Conservation (phyloP, 2,888 invertebrate species). For the Platycheirus rosarum region DNA sequence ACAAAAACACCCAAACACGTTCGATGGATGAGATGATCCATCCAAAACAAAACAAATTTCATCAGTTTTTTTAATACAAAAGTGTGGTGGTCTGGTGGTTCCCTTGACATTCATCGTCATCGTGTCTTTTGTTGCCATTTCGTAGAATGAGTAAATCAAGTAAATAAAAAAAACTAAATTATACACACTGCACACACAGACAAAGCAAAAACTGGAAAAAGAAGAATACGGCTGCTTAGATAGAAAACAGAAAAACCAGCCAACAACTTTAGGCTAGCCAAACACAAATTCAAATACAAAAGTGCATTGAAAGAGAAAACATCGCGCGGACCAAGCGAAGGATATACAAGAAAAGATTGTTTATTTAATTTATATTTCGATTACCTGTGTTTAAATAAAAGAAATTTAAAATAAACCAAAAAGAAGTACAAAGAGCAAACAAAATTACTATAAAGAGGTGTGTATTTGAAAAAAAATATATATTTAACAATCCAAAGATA, state of each 20-base stretch:
- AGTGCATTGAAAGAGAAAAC: conserved; percentile 69
- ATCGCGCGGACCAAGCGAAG: conserved; percentile 28
- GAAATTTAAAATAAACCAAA: conserved; percentile 49
- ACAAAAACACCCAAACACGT: conserved; percentile 68
- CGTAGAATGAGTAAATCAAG: conserved; percentile 45
- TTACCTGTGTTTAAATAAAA: conserved; percentile 41
- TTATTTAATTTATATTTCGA: conserved; percentile 16
- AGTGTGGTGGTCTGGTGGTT: conserved; percentile 1
- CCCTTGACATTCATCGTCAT: conserved; percentile 67
- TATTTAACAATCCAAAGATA: conserved; percentile 6
- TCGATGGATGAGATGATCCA: conserved; percentile 12
- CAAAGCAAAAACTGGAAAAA: conserved; percentile 9
- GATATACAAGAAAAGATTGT: conserved; percentile 1
- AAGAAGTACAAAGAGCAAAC: conserved; percentile 15
- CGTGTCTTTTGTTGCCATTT: conserved; percentile 37
- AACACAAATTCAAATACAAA: conserved; percentile 60
- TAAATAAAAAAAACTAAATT: background rate
- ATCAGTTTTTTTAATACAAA: conserved; percentile 58
- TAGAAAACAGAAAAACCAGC: conserved; percentile 21
- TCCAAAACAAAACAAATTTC: conserved; percentile 51
- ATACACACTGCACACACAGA: too few species aligned
- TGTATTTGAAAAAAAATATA: conserved; percentile 20
- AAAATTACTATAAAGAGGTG: conserved; percentile 22
- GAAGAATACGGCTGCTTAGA: background rate
- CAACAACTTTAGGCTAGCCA: conserved; percentile 12